Base-by-base conservation (phyloP, 2,797 vertebrate species). In the Dryobates pubescens region DNA sequence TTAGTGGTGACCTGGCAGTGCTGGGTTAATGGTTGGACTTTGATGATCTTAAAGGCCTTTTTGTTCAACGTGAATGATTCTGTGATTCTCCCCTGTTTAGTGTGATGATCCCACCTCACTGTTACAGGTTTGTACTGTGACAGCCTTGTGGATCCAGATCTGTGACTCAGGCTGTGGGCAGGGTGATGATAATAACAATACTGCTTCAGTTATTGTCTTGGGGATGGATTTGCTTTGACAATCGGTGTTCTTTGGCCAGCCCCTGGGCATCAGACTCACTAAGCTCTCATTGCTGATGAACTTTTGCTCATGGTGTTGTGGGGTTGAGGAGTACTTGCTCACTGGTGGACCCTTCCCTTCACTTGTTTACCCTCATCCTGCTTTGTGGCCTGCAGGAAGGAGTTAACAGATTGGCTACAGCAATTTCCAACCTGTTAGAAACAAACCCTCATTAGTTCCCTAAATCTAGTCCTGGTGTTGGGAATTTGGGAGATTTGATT, bases 351-450 rank as follows among this genome's bases (percentile, higher is more conserved):
- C 36, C 43, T 81, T 62, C 65, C 54, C 67, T 57, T 70, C 36
- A 12, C 80, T 58, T 85, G 38, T 78, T 86, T 67, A 12, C 73
- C 24, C 38, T 77, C 69, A 57, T 65, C 49, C 64, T 30, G 4
- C 79, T 62, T 54, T 0, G 1, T 43, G 82, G 58, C 27, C 89
- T 2, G 47, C 4, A 0, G 88, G 81, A 80, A 94, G n/a, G 72
- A 70, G 88, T 77, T 93, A 82, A 56, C 80, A 70, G 92, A 69
- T 82, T 43, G 14, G 86, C 61, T 4, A 5, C 36, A 82, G 84
- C 89, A 29, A 80, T 95, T 82, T 41, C 82, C 57, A 77, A 94
- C 82, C 69, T 72, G 90, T 34, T 26, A 26, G 53, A 94, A 96
- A 89, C 94, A 92, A 51, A 61, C 61, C 63, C 89, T 95, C 82